Evolutionary conservation across 2,888 invertebrate species (phyloP).

Genomic region (Thecocarcelia acutangulata): DNA sequence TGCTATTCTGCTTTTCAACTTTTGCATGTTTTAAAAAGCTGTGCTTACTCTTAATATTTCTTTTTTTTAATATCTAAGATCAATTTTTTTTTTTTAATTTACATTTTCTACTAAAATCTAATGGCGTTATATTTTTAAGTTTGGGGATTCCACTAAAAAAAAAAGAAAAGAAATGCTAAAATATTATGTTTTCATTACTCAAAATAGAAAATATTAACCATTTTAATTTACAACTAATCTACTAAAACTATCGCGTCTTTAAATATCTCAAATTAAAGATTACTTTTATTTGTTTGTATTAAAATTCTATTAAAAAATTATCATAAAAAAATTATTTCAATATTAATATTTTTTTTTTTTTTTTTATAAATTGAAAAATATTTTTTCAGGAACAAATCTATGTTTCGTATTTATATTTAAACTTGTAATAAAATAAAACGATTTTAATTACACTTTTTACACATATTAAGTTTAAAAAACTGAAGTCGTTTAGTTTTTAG

Average conservation of each 20-base stretch:
- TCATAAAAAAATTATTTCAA: constrained; percentile 39
- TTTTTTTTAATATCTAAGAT: neutral
- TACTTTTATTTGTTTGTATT: constrained; percentile 32
- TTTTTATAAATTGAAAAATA: constrained; percentile 59
- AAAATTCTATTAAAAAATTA: constrained; percentile 54
- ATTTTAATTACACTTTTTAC: constrained; percentile 51
- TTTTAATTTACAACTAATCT: constrained; percentile 49
- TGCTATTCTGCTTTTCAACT: neutral
- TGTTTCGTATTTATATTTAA: constrained; percentile 49
- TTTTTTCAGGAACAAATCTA: constrained; percentile 68
- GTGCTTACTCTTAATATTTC: neutral
- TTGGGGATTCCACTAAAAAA: constrained; percentile 38
- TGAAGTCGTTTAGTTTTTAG: constrained; percentile 37
- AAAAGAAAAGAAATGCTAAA: neutral
- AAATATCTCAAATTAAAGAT: constrained; percentile 71
- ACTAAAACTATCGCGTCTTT: constrained; percentile 76
- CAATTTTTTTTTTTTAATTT: constrained; percentile 12
- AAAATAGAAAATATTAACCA: constrained; percentile 3
- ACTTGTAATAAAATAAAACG: constrained; percentile 44
- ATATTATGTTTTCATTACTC: neutral
- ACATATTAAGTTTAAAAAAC: constrained; percentile 44
- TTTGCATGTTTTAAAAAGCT: neutral
- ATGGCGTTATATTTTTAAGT: constrained; percentile 57
- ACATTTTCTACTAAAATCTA: constrained; percentile 61
- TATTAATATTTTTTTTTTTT: constrained; percentile 38